These are phyloP conservation scores for Akabosia matsudoensis DNA, from an alignment of 1,140 invertebrate species.

Conservation along the genomic window DNA sequence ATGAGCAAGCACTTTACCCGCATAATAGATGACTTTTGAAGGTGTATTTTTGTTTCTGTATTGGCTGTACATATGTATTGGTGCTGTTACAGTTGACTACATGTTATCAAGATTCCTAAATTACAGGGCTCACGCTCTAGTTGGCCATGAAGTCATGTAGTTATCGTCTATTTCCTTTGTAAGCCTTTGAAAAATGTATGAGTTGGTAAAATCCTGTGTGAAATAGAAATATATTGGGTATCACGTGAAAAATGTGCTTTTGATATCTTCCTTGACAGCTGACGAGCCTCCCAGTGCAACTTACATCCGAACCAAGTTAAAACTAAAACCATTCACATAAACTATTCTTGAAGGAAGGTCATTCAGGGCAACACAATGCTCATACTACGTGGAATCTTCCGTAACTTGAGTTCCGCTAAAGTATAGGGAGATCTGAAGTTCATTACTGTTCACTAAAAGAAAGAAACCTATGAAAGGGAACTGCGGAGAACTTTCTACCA, in stretches of 20 bases:
- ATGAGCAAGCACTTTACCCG: background rate
- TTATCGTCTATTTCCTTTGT: background rate
- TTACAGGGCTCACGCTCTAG: constrained; percentile 7
- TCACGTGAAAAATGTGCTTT: background rate
- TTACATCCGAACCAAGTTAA: too few species aligned
- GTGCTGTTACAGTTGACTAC: background rate
- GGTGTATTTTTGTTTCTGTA: too few species aligned
- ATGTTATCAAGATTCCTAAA: constrained; percentile 15
- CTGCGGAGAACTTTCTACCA: background rate
- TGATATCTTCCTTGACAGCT: background rate
- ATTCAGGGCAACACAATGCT: background rate
- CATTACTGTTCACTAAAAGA: background rate
- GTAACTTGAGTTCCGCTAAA: too few species aligned
- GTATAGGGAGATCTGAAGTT: background rate
- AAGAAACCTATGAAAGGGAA: background rate
- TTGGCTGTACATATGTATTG: background rate
- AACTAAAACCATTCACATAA: too few species aligned
- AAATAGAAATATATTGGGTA: background rate
- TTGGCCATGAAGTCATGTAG: background rate
- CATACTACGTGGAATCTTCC: background rate
- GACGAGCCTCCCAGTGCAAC: too few species aligned
- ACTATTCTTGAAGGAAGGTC: background rate
- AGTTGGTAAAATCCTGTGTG: background rate
- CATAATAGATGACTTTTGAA: background rate
- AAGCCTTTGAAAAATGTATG: constrained; percentile 2